These are phyloP conservation scores for Reticulitermes speratus DNA, from an alignment of 1,140 invertebrate species.

Conservation along the genomic window DNA sequence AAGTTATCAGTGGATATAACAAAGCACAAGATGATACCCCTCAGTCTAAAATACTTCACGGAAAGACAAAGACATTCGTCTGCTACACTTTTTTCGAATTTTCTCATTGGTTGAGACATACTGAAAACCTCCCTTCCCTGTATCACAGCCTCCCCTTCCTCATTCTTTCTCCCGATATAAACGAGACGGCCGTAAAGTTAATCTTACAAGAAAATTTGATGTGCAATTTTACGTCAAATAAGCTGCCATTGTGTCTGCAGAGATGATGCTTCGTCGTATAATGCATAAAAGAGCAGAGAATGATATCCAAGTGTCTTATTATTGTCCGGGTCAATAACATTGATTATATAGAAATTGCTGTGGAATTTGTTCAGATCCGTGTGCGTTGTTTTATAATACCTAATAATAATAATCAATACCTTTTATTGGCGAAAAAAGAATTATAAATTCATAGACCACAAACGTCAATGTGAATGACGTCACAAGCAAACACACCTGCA, in stretches of 20 bases:
- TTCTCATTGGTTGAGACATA: conserved; percentile 24
- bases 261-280: conserved; percentile 23
- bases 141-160: neutral
- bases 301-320: neutral
- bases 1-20: conserved; percentile 9
- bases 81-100: neutral
- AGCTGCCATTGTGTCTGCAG: conserved; percentile 33
- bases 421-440: too few relatives aligned
- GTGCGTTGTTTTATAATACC: too few relatives aligned
- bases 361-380: too few relatives aligned
- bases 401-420: too few relatives aligned
- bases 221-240: conserved; percentile 35
- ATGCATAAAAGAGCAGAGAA: neutral
- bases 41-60: neutral
- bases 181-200: conserved; percentile 30
- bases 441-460: too few relatives aligned
- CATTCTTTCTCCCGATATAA: conserved; percentile 22
- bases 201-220: conserved; percentile 36
- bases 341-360: neutral
- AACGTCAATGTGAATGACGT: too few relatives aligned
- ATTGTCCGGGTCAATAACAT: neutral
- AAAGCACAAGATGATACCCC: neutral
- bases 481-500: too few relatives aligned
- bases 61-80: neutral
- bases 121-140: neutral